Evolutionary conservation across 2,113 vertebrate species (phyloP), one percentile per base, ranked within the genome.

Genomic region (Cynocephalus volans): DNA sequence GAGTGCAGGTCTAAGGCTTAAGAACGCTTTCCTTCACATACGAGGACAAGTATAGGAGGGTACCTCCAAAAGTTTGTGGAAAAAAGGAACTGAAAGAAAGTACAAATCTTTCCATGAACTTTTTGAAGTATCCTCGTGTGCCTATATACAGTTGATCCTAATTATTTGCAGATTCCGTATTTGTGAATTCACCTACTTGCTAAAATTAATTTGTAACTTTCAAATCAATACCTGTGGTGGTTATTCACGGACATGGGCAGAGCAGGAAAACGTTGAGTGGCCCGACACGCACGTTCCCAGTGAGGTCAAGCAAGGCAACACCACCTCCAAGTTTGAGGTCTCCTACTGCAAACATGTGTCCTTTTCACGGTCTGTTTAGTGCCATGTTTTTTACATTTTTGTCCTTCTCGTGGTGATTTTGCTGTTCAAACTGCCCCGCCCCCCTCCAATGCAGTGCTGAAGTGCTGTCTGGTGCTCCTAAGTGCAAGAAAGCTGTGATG

Each of bases 231-330:
- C 33, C 56, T 6, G 10, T 33, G 45, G 36, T 4, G 62, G n/a
- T 70, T 23, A 26, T 64, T 62, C n/a, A 17, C 13, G n/a, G 23
- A 83, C 48, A 17, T 15, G 54, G 45, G 33, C 84, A 84, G 62
- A 70, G 28, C 9, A 28, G 31, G 54, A 77, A 69, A 33, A 28
- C 11, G 64, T 28, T 14, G 58, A 76, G 52, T 82, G 3, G 3
- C n/a, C 41, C 11, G 5, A 10, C 19, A 10, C 2, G 0, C 4
- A 3, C 5, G 8, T 45, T 60, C 58, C 91, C 24, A 52, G 3
- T 54, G 19, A 73, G 81, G 87, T 19, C 21, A 58, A 28, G 41
- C 23, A 2, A 13, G 26, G 33, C 0, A 17, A n/a, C 48, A 2
- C 9, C 33, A 48, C 17, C 19, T 79, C 60, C 48, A 21, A 3